Evolutionary conservation across 2,888 invertebrate genomes (phyloP), one percentile per base, ranked within the genome.

Genomic region (Dioctria rufipes): DNA sequence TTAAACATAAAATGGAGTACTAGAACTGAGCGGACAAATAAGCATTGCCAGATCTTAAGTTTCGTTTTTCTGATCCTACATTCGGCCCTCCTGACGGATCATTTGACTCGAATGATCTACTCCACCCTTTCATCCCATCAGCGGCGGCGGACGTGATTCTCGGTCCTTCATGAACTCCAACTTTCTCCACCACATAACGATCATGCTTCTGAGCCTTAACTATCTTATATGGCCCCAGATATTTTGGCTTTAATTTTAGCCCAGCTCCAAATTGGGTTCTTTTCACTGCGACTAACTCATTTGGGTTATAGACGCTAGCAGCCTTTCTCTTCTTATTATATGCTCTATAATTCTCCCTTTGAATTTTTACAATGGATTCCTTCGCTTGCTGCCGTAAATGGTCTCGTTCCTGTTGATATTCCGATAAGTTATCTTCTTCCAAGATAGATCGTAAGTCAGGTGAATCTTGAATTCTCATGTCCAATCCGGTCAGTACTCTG

Each of bases 401-500:
- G 4, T 77, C 75, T 9, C 80, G n/a, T 13, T 75, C 46, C 4
- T 51, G 3, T 1, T 78, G 67, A 3, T 67, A 11, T 77, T 81
- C 61, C 5, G 25, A n/a, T 3, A 49, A 11, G n/a, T 46, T 13
- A 8, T 73, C 71, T 54, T 66, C 42, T n/a, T 69, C 25, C 46
- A 78, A 9, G 3, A 78, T 78, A 54, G 40, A 13, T 8, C 39
- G 0, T 5, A 80, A 4, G 39, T 79, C 67, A 0, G 79, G 66
- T 40, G 3, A 5, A 5, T 3, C 4, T 5, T 11, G 25, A 3
- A 40, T 37, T 13, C 40, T 46, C 73, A 80, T 80, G 25, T 63
- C 80, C 11, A 73, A 42, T 63, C 25, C 13, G 37, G 81, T 82
- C 5, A 83, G 54, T 6, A 83, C 75, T 60, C 77, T 65, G 51